Evolutionary conservation across 1,140 invertebrate species (phyloP).

Genomic region (Helicoverpa armigera): DNA sequence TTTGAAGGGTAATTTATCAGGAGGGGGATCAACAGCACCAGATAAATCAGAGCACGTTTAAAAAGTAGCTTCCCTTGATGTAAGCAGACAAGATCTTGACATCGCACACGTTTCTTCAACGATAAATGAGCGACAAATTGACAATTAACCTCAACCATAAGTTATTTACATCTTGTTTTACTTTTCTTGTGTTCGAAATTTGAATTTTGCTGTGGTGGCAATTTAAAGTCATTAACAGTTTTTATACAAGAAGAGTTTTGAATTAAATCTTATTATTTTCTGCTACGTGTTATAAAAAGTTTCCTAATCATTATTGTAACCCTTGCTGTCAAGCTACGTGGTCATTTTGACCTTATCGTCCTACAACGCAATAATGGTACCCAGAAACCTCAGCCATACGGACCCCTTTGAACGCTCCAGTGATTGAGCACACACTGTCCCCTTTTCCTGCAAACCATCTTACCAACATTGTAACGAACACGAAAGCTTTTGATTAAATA

Average conservation of each 20-base stretch:
- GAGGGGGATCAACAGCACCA: constrained; percentile 60
- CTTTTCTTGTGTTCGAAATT: constrained; percentile 18
- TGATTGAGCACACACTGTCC: constrained; percentile 47
- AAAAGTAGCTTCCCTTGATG: constrained; percentile 73
- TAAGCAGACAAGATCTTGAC: constrained; percentile 71
- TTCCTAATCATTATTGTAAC: neutral
- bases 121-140: constrained; percentile 68
- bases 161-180: constrained; percentile 59
- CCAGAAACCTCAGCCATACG: constrained; percentile 44
- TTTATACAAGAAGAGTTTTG: neutral
- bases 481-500: neutral
- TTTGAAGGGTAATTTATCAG: constrained; percentile 54
- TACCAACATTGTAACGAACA: constrained; percentile 25
- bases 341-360: constrained; percentile 25
- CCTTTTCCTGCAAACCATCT: constrained; percentile 47
- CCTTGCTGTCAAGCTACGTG: neutral
- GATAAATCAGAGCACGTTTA: constrained; percentile 67
- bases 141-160: constrained; percentile 70
- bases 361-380: constrained; percentile 26
- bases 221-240: neutral
- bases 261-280: neutral
- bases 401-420: constrained; percentile 54
- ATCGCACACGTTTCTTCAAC: constrained; percentile 55
- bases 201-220: neutral
- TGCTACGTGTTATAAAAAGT: neutral